Conservation (phyloP, 2,888 invertebrate species). For the Biston stratarius region DNA sequence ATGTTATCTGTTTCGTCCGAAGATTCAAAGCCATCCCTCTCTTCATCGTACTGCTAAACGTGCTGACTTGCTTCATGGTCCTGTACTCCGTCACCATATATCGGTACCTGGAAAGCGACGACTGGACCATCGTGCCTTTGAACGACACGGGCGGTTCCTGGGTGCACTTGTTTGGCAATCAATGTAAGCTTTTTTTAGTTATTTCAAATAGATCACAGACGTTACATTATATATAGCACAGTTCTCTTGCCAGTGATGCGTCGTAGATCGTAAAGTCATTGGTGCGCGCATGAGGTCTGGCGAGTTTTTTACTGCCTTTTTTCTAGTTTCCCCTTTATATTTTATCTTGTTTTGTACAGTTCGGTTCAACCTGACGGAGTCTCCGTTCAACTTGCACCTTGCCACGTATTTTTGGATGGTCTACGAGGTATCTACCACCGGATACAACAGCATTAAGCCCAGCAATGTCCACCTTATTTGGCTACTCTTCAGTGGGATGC, state of each 20-base stretch:
- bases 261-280: no score
- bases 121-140: conserved; percentile 58
- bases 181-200: conserved; percentile 55
- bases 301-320: no score
- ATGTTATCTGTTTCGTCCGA: conserved; percentile 15
- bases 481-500: conserved; percentile 65
- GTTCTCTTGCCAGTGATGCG: no score
- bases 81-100: conserved; percentile 64
- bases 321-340: no score
- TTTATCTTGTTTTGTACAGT: conserved; percentile 49
- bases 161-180: conserved; percentile 59
- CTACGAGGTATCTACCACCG: conserved; percentile 70
- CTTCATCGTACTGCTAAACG: conserved; percentile 64
- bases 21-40: conserved; percentile 68
- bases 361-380: conserved; percentile 67
- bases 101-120: conserved; percentile 28
- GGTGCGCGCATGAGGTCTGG: no score
- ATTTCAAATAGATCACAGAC: no score
- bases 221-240: no score
- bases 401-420: conserved; percentile 72
- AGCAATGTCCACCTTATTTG: conserved; percentile 63
- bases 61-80: conserved; percentile 65
- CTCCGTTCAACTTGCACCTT: conserved; percentile 69
- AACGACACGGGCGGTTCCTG: conserved; percentile 69
- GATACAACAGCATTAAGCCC: conserved; percentile 68